These are phyloP conservation scores for Nemapogon koenigi DNA, from an alignment of 2,888 invertebrate species.

Conservation along the genomic window DNA sequence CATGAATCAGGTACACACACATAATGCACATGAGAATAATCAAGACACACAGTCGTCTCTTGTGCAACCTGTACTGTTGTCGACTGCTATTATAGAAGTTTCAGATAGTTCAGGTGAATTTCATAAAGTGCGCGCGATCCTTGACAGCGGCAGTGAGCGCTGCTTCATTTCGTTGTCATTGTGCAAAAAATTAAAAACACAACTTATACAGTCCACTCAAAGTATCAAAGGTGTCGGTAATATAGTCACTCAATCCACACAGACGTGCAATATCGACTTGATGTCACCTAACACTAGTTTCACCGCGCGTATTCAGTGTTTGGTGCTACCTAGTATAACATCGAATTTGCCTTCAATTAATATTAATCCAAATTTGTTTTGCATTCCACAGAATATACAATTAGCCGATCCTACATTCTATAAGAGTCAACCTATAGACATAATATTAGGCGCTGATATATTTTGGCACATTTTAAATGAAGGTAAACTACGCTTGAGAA, in stretches of 20 bases:
- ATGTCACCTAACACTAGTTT: background rate
- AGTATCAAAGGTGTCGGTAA: slow-evolving; percentile 13
- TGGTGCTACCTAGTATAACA: slow-evolving; percentile 14
- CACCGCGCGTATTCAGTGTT: background rate
- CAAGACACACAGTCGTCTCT: too few relatives aligned
- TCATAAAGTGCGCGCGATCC: slow-evolving; percentile 6
- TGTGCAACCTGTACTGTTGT: too few relatives aligned
- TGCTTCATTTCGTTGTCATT: slow-evolving; percentile 13
- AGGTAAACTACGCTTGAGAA: slow-evolving; percentile 14
- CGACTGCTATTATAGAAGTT: too few relatives aligned
- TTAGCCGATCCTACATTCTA: slow-evolving; percentile 17
- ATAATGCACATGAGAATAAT: too few relatives aligned
- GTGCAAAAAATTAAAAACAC: slow-evolving; percentile 11
- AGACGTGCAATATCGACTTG: slow-evolving; percentile 3
- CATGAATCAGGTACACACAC: too few relatives aligned
- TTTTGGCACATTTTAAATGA: slow-evolving; percentile 17
- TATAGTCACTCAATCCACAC: slow-evolving; percentile 1
- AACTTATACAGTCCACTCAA: slow-evolving; percentile 16
- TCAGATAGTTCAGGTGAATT: too few relatives aligned
- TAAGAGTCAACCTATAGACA: slow-evolving; percentile 13
- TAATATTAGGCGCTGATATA: slow-evolving; percentile 17
- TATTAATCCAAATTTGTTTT: background rate
- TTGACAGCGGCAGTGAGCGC: slow-evolving; percentile 8
- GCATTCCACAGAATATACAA: slow-evolving; percentile 9
- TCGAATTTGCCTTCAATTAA: background rate